Percentiles rank a stretch among this genome's conserved stretches.
Conservation (phyloP, 2,113 vertebrate genomes). For the Australoheros scitulus region DNA sequence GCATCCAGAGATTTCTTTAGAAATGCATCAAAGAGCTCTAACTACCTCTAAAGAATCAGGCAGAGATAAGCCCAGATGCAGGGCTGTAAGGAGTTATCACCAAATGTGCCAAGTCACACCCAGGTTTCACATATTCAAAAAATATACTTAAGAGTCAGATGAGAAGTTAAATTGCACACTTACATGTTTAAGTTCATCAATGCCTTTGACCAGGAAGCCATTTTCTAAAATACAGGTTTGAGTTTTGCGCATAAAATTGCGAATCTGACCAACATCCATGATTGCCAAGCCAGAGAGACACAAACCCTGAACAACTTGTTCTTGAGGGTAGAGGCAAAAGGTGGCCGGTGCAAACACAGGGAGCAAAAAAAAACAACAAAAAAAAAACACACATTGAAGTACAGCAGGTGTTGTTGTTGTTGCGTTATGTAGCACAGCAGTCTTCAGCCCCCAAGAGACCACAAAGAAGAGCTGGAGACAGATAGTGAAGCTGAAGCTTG, state of each 20-base stretch:
- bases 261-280: slow-evolving; percentile 70
- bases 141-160: background rate
- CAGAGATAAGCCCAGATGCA: background rate
- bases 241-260: slow-evolving; percentile 71
- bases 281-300: background rate
- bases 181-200: slow-evolving; percentile 59
- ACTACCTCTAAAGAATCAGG: background rate
- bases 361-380: slow-evolving; percentile 19
- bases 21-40: background rate
- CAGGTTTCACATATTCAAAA: background rate
- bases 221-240: slow-evolving; percentile 66
- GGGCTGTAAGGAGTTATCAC: background rate
- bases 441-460: slow-evolving; percentile 50
- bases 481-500: slow-evolving; percentile 23
- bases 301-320: background rate
- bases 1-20: background rate
- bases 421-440: slow-evolving; percentile 68
- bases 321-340: background rate
- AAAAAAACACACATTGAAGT: slow-evolving; percentile 19
- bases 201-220: slow-evolving; percentile 40
- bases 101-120: background rate
- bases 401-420: slow-evolving; percentile 80
- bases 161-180: slow-evolving; percentile 47
- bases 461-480: slow-evolving; percentile 25
- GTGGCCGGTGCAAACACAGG: slow-evolving; percentile 23